These are phyloP conservation scores for Mastigias papua DNA, from an alignment of 30 jellyfish, hydroid and myxozoan species.

Conservation along the genomic window DNA sequence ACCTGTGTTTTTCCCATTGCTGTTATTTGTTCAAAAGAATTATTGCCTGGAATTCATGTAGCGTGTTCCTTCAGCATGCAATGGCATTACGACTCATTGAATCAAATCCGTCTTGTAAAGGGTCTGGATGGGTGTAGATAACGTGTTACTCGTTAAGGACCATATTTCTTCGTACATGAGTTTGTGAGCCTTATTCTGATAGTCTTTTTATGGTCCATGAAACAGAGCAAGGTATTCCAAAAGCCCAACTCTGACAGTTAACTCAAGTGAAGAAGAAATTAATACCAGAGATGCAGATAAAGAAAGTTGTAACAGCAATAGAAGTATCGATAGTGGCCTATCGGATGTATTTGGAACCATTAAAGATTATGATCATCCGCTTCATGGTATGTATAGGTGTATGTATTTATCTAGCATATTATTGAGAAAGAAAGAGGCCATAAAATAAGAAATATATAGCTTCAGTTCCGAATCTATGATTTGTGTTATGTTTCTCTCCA, in stretches of 20 bases:
- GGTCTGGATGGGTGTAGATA: too few relatives aligned
- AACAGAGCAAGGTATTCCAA: constrained; percentile 22
- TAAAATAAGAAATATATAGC: too few relatives aligned
- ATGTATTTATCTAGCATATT: too few relatives aligned
- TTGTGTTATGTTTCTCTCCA: too few relatives aligned
- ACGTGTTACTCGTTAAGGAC: background rate
- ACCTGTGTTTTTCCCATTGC: too few relatives aligned
- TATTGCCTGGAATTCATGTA: too few relatives aligned
- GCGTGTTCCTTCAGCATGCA: too few relatives aligned
- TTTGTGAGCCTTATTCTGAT: background rate
- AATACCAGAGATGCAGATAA: constrained; percentile 56
- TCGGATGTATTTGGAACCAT: constrained; percentile 65
- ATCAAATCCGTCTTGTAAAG: too few relatives aligned
- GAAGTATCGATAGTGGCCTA: constrained; percentile 75
- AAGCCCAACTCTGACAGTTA: constrained; percentile 48
- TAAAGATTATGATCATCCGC: constrained; percentile 19
- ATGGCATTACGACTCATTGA: too few relatives aligned
- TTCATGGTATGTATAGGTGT: constrained; percentile 6
- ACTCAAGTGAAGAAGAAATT: constrained; percentile 64
- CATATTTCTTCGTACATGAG: background rate
- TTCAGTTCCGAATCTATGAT: too few relatives aligned
- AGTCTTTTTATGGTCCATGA: background rate
- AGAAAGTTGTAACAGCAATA: constrained; percentile 56
- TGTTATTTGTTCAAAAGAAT: too few relatives aligned
- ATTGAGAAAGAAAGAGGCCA: too few relatives aligned